Base-by-base conservation (phyloP, 2,113 vertebrate genomes). In the Prinia subflava region DNA sequence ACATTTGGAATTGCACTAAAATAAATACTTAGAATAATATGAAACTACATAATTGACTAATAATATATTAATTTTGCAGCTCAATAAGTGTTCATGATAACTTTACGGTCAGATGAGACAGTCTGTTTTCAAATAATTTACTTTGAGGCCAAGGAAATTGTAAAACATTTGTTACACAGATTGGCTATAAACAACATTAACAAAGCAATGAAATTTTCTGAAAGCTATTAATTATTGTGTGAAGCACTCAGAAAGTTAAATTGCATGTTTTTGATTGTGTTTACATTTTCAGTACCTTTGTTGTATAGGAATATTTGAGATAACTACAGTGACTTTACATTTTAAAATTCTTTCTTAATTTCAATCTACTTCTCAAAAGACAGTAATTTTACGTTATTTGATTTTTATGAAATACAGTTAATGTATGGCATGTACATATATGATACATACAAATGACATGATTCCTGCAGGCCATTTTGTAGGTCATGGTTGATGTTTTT, bases 401-500 rank as follows among this genome's bases (percentile, higher is more conserved):
- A 79, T 92, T 94, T 95, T 91, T 95, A 73, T 37, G 50, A 89
- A 96, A 81, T 94, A 53, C 28, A 93, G 18, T 90, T 87, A 96
- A 15, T 91, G 44, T 63, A 77, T 83, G 65, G 67, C 83, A 74
- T 95, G 78, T 96, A 82, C 77, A 55, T 94, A 31, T 94, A 44
- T 88, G 73, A 93, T 91, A 62, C 44, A 67, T 74, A 91, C 92
- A 96, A 97, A 97, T 90, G 76, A 89, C 27, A 15, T 88, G 93
- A 88, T 92, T 97, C 95, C 69, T 97, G 4, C 79, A 94, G 81
- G 91, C 90, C 65, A 37, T 95, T 97, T 96, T 92, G 71, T 94
- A 94, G 90, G 90, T 96, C 93, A 94, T 68, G 70, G 87, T 83
- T 98, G 75, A 95, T 74, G 24, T 65, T 97, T 97, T 97, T 97